phyloP scores from a whole-genome alignment of 2,113 vertebrate species.

The Prochilodus magdalenae region DNA sequence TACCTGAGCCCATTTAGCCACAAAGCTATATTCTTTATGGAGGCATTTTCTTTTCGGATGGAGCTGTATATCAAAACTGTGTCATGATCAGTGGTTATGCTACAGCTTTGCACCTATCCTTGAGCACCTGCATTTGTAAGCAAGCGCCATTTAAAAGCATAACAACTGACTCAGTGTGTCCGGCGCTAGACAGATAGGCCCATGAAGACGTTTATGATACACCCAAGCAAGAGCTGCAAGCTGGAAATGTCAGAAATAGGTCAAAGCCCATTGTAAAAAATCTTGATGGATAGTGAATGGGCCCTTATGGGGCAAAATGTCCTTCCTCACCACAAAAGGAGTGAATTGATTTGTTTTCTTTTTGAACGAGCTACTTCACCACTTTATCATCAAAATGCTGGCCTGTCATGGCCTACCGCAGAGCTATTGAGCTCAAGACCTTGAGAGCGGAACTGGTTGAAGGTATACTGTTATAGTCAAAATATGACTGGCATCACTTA shows the following conservation, averaged over 20 bases:
- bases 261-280: conserved; percentile 55
- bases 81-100: conserved; percentile 38
- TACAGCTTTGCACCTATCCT: conserved; percentile 18
- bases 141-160: conserved; percentile 30
- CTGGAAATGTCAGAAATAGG: conserved; percentile 72
- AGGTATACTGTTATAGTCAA: not conserved
- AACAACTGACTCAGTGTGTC: conserved; percentile 12
- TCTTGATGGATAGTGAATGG: conserved; percentile 54
- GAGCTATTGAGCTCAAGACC: conserved; percentile 12
- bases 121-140: conserved; percentile 26
- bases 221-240: conserved; percentile 40
- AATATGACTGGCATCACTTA: not conserved
- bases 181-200: conserved; percentile 65
- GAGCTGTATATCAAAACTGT: conserved; percentile 43
- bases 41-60: conserved; percentile 34
- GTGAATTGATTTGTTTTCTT: conserved; percentile 61
- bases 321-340: conserved; percentile 23
- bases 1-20: conserved; percentile 23
- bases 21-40: conserved; percentile 47
- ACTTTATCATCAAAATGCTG: conserved; percentile 54
- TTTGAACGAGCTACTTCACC: conserved; percentile 58
- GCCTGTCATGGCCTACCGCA: conserved; percentile 16
- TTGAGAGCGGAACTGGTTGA: conserved; percentile 20
- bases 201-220: conserved; percentile 59
- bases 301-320: conserved; percentile 45